These are phyloP conservation scores for Galendromus occidentalis DNA, from an alignment of 1,140 invertebrate genomes.

Conservation along the genomic window DNA sequence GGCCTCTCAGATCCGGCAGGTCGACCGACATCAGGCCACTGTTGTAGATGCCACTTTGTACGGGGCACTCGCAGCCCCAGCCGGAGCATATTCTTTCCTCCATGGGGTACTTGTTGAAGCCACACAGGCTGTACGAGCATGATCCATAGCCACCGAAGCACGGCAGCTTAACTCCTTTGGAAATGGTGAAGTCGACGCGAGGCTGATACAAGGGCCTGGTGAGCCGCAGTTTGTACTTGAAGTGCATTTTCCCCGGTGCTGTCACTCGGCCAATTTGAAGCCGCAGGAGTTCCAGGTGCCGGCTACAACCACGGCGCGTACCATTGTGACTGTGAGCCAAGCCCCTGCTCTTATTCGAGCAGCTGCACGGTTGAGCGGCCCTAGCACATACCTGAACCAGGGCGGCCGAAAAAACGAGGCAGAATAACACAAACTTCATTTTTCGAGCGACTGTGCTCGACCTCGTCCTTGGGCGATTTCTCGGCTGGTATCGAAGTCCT, in stretches of 20 bases:
- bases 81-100: neutral
- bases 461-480: no score
- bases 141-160: neutral
- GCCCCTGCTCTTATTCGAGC: neutral
- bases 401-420: no score
- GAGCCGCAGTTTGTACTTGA: neutral
- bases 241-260: neutral
- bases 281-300: neutral
- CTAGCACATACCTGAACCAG: no score
- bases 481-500: no score
- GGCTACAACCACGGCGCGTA: neutral
- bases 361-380: neutral
- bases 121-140: slow-evolving; percentile 1
- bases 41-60: neutral
- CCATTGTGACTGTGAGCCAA: no score
- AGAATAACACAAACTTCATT: no score
- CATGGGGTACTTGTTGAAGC: neutral
- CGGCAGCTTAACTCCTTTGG: neutral
- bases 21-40: neutral
- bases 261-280: neutral
- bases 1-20: neutral
- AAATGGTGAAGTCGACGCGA: neutral
- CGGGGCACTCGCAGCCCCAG: slow-evolving; percentile 1
- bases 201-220: neutral
- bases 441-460: no score